Evolutionary conservation across 1,140 invertebrate species (phyloP).

Genomic region (Anthonomus grandis): DNA sequence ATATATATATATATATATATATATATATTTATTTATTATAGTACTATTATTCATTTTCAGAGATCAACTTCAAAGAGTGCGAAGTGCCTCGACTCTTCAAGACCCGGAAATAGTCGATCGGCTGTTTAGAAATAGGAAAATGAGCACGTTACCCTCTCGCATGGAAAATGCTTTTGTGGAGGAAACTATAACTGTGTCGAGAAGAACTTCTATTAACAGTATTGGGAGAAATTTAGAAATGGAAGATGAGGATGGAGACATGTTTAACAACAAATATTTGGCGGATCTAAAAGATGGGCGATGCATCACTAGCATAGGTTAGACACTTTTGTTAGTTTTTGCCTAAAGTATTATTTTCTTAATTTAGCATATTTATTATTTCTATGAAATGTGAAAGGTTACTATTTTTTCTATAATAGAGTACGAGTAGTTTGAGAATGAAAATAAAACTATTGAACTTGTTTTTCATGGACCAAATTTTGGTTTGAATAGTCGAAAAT

Average conservation of each 20-base stretch:
- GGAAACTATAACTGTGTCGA: constrained; percentile 29
- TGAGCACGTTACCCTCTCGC: constrained; percentile 13
- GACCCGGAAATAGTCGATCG: background rate
- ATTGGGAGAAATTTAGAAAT: constrained; percentile 59
- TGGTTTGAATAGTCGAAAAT: no score
- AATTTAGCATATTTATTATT: no score
- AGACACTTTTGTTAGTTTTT: background rate
- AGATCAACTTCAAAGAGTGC: constrained; percentile 10
- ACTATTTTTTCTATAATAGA: no score
- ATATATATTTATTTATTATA: no score
- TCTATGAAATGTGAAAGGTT: no score
- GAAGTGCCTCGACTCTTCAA: constrained; percentile 8
- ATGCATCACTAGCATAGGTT: constrained; percentile 28
- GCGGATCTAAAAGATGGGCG: constrained; percentile 59
- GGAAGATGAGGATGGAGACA: constrained; percentile 79
- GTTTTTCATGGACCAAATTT: no score
- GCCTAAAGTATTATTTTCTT: no score
- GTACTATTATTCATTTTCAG: no score
- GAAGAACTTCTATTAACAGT: constrained; percentile 33
- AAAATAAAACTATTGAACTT: no score
- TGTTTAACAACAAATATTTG: constrained; percentile 73
- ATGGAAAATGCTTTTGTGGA: constrained; percentile 13
- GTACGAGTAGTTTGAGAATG: no score
- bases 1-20: no score
- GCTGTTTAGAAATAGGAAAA: constrained; percentile 1